Conservation (phyloP, 2,797 vertebrate genomes). For the Cryptoprocta ferox region DNA sequence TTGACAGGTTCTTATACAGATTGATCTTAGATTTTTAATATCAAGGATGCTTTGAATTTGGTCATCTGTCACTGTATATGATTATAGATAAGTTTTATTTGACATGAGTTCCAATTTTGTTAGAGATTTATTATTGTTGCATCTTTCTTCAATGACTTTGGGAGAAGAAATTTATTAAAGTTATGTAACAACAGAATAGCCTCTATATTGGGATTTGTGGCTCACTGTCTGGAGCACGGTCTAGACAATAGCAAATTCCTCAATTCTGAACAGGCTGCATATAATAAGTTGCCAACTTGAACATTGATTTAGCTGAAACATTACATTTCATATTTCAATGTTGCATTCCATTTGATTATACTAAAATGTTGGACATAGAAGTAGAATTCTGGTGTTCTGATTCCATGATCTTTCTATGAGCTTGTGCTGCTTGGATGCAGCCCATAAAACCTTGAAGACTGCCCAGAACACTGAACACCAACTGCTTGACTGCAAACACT, state of each 20-base stretch:
- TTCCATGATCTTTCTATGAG: slow-evolving; percentile 48
- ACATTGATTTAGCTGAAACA: slow-evolving; percentile 69
- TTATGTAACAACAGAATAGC: slow-evolving; percentile 65
- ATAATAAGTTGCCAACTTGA: slow-evolving; percentile 67
- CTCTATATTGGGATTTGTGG: slow-evolving; percentile 66
- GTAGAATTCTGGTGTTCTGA: slow-evolving; percentile 50
- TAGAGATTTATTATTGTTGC: slow-evolving; percentile 28
- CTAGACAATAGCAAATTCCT: slow-evolving; percentile 80
- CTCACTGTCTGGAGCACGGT: slow-evolving; percentile 69
- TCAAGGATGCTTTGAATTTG: neutral
- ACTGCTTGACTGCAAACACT: neutral
- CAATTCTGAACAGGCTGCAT: slow-evolving; percentile 54
- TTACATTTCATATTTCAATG: slow-evolving; percentile 73
- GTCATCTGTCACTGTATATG: neutral
- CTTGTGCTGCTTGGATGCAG: slow-evolving; percentile 44
- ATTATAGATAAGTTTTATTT: slow-evolving; percentile 24
- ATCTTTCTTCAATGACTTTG: slow-evolving; percentile 60
- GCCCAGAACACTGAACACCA: slow-evolving; percentile 32
- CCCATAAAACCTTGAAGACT: slow-evolving; percentile 35
- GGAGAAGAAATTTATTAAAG: slow-evolving; percentile 59
- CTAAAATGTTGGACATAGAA: slow-evolving; percentile 59
- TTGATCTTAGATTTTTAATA: slow-evolving; percentile 25
- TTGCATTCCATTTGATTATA: slow-evolving; percentile 69
- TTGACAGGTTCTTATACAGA: neutral
- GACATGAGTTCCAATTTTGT: slow-evolving; percentile 2